Conservation (phyloP, 1,140 invertebrate species). For the Polypedilum pembai region DNA sequence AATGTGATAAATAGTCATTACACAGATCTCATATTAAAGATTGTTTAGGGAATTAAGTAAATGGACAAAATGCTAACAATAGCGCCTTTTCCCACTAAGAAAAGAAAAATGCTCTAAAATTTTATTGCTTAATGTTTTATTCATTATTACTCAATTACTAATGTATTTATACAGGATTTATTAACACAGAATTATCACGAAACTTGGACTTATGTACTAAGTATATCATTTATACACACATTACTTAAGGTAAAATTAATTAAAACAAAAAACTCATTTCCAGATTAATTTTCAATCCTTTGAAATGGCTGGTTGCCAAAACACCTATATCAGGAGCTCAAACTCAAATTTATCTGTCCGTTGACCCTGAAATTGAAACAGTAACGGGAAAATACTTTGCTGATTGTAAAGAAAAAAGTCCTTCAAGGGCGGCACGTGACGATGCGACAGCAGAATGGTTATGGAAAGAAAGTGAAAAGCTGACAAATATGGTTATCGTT, state of each 20-base stretch:
- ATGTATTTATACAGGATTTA: constrained; percentile 46
- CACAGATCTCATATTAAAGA: too few relatives aligned
- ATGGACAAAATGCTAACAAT: too few relatives aligned
- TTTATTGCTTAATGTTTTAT: too few relatives aligned
- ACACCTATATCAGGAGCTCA: constrained; percentile 64
- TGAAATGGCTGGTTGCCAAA: constrained; percentile 72
- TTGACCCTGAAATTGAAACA: constrained; percentile 57
- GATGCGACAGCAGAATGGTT: constrained; percentile 56
- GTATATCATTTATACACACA: not conserved
- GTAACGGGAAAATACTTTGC: constrained; percentile 70
- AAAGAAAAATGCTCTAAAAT: too few relatives aligned
- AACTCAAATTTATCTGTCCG: constrained; percentile 60
- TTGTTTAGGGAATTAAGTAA: too few relatives aligned
- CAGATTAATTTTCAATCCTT: constrained; percentile 55
- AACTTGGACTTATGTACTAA: not conserved
- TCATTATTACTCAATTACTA: not conserved
- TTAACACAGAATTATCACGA: constrained; percentile 59
- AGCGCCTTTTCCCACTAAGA: too few relatives aligned
- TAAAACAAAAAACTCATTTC: constrained; percentile 10
- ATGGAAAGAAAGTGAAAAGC: constrained; percentile 74
- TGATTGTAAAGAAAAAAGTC: constrained; percentile 51
- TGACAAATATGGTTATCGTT: constrained; percentile 49
- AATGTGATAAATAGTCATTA: too few relatives aligned
- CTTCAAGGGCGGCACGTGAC: constrained; percentile 51
- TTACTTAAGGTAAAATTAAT: not conserved